Percentiles rank a stretch among this genome's conserved stretches.
Conservation (phyloP, 2,888 invertebrate genomes). For the Mythimna albipuncta region DNA sequence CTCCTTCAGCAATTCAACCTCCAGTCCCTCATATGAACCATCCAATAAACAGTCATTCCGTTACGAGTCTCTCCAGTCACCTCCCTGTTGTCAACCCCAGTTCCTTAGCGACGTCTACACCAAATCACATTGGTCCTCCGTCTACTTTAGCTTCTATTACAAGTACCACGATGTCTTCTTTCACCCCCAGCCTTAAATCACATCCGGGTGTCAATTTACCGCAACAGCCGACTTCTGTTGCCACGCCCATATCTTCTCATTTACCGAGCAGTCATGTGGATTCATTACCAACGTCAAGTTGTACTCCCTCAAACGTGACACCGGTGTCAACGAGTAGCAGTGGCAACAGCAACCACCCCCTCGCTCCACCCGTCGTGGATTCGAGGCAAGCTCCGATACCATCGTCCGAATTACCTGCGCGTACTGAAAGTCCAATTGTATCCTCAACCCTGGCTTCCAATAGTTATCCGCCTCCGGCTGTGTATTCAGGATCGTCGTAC, state of each 20-base stretch:
- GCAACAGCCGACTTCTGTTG: conserved; percentile 70
- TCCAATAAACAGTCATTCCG: conserved; percentile 83
- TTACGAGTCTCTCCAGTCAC: conserved; percentile 80
- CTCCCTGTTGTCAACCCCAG: conserved; percentile 76
- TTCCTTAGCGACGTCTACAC: conserved; percentile 75
- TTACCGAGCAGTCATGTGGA: conserved; percentile 78
- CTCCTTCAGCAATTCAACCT: conserved; percentile 80
- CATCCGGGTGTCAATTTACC: conserved; percentile 79
- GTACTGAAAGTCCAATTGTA: conserved; percentile 82
- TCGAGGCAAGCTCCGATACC: conserved; percentile 82
- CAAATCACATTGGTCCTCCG: conserved; percentile 78
- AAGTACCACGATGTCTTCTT: conserved; percentile 80
- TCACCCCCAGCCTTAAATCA: conserved; percentile 78
- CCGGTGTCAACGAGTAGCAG: conserved; percentile 74
- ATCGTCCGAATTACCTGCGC: conserved; percentile 87
- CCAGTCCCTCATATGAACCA: conserved; percentile 84
- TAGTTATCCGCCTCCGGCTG: conserved; percentile 92
- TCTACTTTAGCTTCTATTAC: conserved; percentile 76
- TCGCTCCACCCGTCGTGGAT: conserved; percentile 81
- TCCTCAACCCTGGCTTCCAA: conserved; percentile 93
- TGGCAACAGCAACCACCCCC: conserved; percentile 81
- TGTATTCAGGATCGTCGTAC: conserved; percentile 91
- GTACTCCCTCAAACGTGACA: conserved; percentile 74
- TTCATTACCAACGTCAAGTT: conserved; percentile 71
- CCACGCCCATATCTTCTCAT: conserved; percentile 76